phyloP scores from a whole-genome alignment of 2,888 invertebrate genomes.

The Toxonevra muliebris region DNA sequence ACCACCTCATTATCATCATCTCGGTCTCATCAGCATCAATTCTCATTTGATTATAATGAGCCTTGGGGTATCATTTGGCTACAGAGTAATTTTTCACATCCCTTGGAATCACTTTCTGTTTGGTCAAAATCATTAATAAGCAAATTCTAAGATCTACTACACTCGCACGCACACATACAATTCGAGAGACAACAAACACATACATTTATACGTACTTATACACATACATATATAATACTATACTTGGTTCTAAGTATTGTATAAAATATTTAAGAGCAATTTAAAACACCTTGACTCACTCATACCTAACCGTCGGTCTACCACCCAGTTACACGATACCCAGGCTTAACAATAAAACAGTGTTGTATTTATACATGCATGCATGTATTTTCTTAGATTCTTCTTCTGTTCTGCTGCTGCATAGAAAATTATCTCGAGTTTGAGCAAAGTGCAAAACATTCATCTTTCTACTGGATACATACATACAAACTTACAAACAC shows the following conservation, averaged over 20 bases:
- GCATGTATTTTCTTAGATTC: no score
- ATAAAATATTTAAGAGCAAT: constrained; percentile 48
- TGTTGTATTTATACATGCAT: no score
- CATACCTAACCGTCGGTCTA: background rate
- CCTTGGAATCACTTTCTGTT: background rate
- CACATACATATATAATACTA: background rate
- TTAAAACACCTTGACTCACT: constrained; percentile 34
- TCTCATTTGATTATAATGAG: constrained; percentile 32
- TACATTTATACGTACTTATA: no score
- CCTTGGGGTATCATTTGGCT: constrained; percentile 19
- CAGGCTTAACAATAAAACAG: no score
- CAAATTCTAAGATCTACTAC: constrained; percentile 30
- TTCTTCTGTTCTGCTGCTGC: no score
- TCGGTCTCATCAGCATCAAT: constrained; percentile 17
- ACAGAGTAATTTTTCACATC: constrained; percentile 24
- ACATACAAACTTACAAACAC: constrained; percentile 10
- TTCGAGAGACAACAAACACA: background rate
- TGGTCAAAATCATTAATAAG: constrained; percentile 50
- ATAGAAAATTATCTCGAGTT: background rate
- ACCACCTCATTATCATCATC: no score
- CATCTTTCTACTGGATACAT: constrained; percentile 36
- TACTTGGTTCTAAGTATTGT: constrained; percentile 12
- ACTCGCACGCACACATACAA: background rate
- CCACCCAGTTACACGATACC: no score
- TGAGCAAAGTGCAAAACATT: constrained; percentile 47